Evolutionary conservation across 2,888 invertebrate species (phyloP).

Genomic region (Eupithecia exiguata): DNA sequence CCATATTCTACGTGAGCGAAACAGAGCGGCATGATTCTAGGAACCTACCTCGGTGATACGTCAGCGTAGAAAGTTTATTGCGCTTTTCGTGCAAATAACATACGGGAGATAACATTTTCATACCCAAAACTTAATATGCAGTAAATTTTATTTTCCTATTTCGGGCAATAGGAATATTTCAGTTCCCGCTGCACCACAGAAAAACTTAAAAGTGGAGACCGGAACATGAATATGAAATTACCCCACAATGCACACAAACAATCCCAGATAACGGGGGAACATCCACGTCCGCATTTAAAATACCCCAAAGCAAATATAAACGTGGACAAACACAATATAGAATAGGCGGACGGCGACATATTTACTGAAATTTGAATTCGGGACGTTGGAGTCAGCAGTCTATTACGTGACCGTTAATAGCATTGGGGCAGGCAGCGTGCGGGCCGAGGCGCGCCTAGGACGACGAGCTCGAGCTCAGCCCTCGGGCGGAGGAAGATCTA

Average conservation of each 20-base stretch:
- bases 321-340: conserved; percentile 64
- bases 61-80: background rate
- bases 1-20: background rate
- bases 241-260: conserved; percentile 55
- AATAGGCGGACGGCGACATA: conserved; percentile 68
- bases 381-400: conserved; percentile 72
- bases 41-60: background rate
- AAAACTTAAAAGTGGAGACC: conserved; percentile 41
- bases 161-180: conserved; percentile 36
- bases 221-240: conserved; percentile 54
- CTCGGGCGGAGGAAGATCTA: conserved; percentile 78
- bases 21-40: background rate
- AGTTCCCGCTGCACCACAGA: conserved; percentile 34
- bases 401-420: conserved; percentile 79
- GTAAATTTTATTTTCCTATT: conserved; percentile 34
- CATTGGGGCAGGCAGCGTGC: conserved; percentile 48
- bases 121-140: conserved; percentile 28
- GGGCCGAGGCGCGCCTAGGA: conserved; percentile 51
- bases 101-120: background rate
- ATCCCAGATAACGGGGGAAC: conserved; percentile 59
- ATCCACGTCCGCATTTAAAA: conserved; percentile 62
- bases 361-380: conserved; percentile 77
- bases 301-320: conserved; percentile 66
- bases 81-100: background rate
- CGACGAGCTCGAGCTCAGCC: conserved; percentile 55